A percentile compares a stretch with the other conserved stretches of the same genome.
These are phyloP conservation scores for Anguilla megastoma DNA, from an alignment of 2,797 vertebrate genomes.

Conservation along the genomic window DNA sequence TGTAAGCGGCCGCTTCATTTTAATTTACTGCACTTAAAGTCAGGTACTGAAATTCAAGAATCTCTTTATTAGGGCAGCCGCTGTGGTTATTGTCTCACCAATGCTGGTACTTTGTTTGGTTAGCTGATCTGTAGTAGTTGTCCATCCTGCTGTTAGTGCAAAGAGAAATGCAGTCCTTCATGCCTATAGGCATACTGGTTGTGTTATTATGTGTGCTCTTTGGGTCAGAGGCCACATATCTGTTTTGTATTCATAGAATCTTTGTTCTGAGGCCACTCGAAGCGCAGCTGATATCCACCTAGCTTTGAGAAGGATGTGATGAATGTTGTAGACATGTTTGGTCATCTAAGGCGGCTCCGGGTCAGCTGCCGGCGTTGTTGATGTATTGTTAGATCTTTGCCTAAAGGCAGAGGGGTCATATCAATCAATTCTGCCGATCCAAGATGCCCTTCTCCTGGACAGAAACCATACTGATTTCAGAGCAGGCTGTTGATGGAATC, in stretches of 20 bases:
- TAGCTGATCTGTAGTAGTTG: neutral
- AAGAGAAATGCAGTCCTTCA: neutral
- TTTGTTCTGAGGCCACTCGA: neutral
- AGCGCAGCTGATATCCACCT: neutral
- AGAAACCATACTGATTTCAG: neutral
- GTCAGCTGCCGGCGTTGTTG: neutral
- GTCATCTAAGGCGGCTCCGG: neutral
- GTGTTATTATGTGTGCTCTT: neutral
- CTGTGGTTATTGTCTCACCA: neutral
- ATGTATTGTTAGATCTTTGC: neutral
- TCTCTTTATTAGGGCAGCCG: neutral
- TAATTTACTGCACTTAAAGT: neutral
- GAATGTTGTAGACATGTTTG: neutral
- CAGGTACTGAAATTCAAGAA: neutral
- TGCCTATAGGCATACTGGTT: neutral
- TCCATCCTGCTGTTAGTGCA: neutral
- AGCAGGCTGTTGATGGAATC: neutral
- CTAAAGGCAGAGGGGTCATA: neutral
- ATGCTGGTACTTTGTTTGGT: neutral
- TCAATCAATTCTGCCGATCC: neutral
- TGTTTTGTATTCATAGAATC: neutral
- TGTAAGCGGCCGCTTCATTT: neutral
- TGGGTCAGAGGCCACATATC: neutral
- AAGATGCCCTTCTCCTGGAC: neutral
- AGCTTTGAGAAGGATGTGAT: neutral